phyloP scores from a whole-genome alignment of 2,888 invertebrate species.

The Habrosyne pyritoides region DNA sequence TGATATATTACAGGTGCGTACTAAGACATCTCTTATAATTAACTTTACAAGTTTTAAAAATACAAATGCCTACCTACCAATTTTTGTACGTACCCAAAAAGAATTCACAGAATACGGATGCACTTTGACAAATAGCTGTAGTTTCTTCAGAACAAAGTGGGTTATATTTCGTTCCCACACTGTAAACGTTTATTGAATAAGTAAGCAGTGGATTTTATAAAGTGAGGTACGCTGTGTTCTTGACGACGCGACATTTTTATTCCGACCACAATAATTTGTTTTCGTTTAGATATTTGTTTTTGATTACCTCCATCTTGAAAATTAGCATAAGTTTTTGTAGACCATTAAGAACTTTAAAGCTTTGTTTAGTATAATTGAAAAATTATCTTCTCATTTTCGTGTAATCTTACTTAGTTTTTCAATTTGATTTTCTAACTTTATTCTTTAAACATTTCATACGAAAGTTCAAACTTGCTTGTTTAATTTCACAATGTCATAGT shows the following conservation, averaged over 20 bases:
- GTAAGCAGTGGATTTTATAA: conserved; percentile 66
- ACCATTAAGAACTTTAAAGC: too few species aligned
- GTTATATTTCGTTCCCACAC: conserved; percentile 76
- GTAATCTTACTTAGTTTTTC: too few species aligned
- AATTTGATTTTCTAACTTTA: too few species aligned
- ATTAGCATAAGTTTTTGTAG: too few species aligned
- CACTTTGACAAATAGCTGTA: conserved; percentile 73
- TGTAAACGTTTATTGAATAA: conserved; percentile 77
- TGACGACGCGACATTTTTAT: conserved; percentile 42
- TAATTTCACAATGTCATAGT: too few species aligned
- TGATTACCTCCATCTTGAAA: not conserved
- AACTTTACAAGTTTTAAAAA: not conserved
- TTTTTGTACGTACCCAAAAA: conserved; percentile 33
- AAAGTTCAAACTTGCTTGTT: too few species aligned
- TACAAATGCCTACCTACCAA: not conserved
- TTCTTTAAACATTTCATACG: too few species aligned
- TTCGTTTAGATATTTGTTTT: conserved; percentile 24
- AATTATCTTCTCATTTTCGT: too few species aligned
- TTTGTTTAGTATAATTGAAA: too few species aligned
- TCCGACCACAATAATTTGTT: conserved; percentile 38
- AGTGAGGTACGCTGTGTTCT: conserved; percentile 37
- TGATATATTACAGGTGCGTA: too few species aligned
- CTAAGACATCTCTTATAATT: too few species aligned
- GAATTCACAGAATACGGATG: conserved; percentile 64
- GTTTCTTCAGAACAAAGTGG: conserved; percentile 73